Evolutionary conservation across 2,797 vertebrate genomes (phyloP).

Genomic region (Oceanodroma leucorhoa): DNA sequence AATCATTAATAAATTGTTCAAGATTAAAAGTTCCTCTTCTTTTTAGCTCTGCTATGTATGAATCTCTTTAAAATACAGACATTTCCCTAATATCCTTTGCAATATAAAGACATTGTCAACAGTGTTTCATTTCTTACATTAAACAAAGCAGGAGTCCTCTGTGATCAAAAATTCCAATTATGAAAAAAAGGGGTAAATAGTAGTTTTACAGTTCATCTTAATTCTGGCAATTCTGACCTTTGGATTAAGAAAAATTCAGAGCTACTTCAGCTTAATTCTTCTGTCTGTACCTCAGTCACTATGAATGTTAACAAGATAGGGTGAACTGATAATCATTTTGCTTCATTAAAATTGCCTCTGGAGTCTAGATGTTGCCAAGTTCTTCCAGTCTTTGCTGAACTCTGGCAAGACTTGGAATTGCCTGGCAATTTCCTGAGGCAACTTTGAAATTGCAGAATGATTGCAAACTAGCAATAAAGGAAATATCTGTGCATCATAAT

Average conservation of each 20-base stretch:
- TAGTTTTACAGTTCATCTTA: background rate
- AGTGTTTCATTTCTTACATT: background rate
- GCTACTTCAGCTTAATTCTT: background rate
- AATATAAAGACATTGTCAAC: background rate
- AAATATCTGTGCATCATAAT: background rate
- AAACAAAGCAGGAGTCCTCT: background rate
- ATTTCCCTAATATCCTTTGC: background rate
- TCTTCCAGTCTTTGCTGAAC: background rate
- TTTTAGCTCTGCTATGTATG: background rate
- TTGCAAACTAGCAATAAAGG: background rate
- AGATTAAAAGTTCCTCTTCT: background rate
- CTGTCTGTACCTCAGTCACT: background rate
- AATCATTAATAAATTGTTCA: background rate
- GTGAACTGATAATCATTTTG: background rate
- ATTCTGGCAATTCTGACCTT: background rate
- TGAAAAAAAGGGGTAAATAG: background rate
- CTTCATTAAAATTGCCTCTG: background rate
- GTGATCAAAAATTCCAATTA: background rate
- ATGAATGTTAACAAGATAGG: background rate
- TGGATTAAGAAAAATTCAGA: background rate
- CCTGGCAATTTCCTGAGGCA: background rate
- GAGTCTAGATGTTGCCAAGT: background rate
- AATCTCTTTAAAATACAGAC: background rate
- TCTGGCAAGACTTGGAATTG: background rate
- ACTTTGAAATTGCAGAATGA: background rate